Evolutionary conservation across 2,113 vertebrate genomes (phyloP), one percentile per base, ranked within the genome.

Genomic region (Penelope pileata): DNA sequence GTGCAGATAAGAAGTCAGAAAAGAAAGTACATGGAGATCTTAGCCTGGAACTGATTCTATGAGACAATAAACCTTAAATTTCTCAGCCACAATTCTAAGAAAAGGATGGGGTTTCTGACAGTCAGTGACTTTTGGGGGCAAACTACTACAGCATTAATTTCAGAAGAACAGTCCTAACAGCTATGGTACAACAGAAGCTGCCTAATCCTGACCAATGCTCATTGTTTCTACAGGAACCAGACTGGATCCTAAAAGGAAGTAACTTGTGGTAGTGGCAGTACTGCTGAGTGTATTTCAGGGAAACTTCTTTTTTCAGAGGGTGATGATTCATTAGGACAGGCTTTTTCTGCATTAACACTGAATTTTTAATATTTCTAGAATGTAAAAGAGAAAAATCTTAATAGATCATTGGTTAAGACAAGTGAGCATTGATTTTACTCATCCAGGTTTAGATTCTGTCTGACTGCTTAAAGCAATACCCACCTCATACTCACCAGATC

Each of bases 121-220:
- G 0, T 53, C 59, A 48, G 50, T 48, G 22, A n/a, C 48, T 80
- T 83, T 26, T 30, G 22, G 34, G 16, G 18, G 36, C 29, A 12
- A 47, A 10, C 36, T 21, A 12, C 59, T 40, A 23, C 34, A 70
- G 29, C 4, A 0, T 27, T 19, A 19, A 23, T 26, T 90, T 74
- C n/a, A 64, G 73, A 88, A 83, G 23, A 86, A 27, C 27, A 30
- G 23, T 54, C 12, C 45, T 72, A 60, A 58, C 10, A 48, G 74
- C 22, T 40, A 54, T 9, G 11, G 16, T 63, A 42, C 26, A 60
- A 17, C 21, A 79, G 19, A n/a, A 78, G 38, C 26, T 51, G 11
- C 17, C 12, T 64, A 48, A 48, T 48, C 26, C 26, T 48, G 40
- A 75, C 50, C 13, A 15, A 23, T 0, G 0, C 3, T 42, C 6